Evolutionary conservation across 2,888 invertebrate genomes (phyloP).

Genomic region (Drosophila histrio): DNA sequence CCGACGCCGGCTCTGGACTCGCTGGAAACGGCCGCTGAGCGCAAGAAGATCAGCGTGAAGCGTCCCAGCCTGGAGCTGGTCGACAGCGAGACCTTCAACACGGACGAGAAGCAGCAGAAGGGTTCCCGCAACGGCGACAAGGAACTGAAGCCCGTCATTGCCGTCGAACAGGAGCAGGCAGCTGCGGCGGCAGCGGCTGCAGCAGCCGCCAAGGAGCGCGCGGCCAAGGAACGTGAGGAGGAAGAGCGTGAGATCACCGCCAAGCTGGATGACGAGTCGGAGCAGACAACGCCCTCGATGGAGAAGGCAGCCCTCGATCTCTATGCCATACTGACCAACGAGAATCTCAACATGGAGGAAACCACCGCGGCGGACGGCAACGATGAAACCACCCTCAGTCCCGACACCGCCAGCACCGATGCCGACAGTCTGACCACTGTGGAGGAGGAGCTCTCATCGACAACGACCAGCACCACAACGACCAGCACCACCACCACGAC

Average conservation of each 20-base stretch:
- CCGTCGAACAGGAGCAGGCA: constrained; percentile 77
- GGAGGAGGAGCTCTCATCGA: constrained; percentile 86
- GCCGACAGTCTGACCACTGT: constrained; percentile 79
- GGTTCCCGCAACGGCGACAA: constrained; percentile 81
- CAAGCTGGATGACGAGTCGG: constrained; percentile 58
- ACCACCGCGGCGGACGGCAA: constrained; percentile 81
- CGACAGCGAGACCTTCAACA: constrained; percentile 92
- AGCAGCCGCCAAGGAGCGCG: constrained; percentile 46
- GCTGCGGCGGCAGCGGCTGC: constrained; percentile 63
- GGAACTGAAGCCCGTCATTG: constrained; percentile 76
- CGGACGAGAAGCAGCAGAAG: constrained; percentile 85
- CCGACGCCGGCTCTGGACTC: constrained; percentile 86
- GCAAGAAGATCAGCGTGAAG: constrained; percentile 84
- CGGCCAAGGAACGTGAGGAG: constrained; percentile 45
- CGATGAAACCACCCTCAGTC: constrained; percentile 75
- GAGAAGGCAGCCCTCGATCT: constrained; percentile 93
- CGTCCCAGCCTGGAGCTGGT: constrained; percentile 92
- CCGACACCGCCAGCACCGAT: constrained; percentile 82
- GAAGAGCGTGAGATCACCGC: constrained; percentile 41
- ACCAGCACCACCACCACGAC: constrained; percentile 86
- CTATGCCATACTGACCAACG: constrained; percentile 90
- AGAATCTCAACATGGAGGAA: constrained; percentile 86
- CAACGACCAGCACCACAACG: constrained; percentile 85
- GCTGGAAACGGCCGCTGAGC: constrained; percentile 85
- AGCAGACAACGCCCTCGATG: constrained; percentile 87